Base-by-base conservation (phyloP, 2,113 vertebrate genomes). In the Pelmatolapia mariae region DNA sequence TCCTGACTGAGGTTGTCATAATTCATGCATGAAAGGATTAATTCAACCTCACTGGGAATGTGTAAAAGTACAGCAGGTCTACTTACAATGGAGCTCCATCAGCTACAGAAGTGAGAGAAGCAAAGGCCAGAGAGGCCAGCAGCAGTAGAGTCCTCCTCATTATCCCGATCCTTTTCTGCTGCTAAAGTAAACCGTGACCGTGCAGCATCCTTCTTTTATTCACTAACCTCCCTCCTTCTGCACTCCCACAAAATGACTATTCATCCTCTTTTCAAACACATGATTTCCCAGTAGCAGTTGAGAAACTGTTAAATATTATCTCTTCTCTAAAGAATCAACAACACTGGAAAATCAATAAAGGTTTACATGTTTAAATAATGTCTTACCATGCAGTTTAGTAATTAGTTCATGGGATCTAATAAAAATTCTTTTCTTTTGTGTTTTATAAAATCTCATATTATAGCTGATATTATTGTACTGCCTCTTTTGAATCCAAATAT, bases 11-110 rank as follows among this genome's bases (percentile, higher is more conserved):
- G 45, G 45, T 47, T 47, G 7, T 47, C 45, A 47, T 47, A 47
- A 47, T 56, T 56, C 53, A 13, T 26, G 53, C 53, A 56, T 24
- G 53, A 56, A 56, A 26, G 3, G 11, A 66, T 66, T 36, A n/a
- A 68, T 8, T 22, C 11, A 22, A 5, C 4, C 63, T 15, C 0
- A 12, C 12, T 40, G 8, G 18, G 13, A 22, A 45, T 19, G 12
- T 47, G 5, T 45, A 10, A 38, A 19, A 24, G 7, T 43, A 33
- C 56, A 3, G 1, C 7, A 15, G 76, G 33, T 73, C 3, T 86
- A 95, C 95, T 93, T 79, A 95, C 95, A 94, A 4, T 66, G 52
- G 61, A 22, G 29, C 18, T 47, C 83, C 93, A 82, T 91, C 82
- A 85, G 82, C 82, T 16, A 85, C 36, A 79, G 59, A 81, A 47